Conservation (phyloP, 2,113 vertebrate genomes). For the Nothobranchius furzeri region DNA sequence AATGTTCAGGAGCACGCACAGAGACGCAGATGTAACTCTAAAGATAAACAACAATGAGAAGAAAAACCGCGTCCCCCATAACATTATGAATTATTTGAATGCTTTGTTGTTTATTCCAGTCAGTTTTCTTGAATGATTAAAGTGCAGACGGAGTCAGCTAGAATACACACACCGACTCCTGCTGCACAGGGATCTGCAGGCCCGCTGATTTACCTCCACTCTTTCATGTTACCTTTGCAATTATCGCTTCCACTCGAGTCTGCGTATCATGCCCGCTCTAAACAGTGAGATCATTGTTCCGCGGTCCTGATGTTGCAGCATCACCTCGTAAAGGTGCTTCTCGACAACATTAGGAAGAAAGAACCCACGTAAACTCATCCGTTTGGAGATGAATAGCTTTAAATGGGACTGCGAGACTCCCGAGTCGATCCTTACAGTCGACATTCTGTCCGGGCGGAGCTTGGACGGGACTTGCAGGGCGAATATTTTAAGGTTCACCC, state of each 20-base stretch:
- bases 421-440: slow-evolving; percentile 19
- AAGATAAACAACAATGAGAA: not conserved
- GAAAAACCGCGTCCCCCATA: no score
- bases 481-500: slow-evolving; percentile 32
- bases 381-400: not conserved
- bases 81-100: no score
- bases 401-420: slow-evolving; percentile 3
- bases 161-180: slow-evolving; percentile 30
- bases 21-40: slow-evolving; percentile 19
- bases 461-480: slow-evolving; percentile 14
- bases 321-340: slow-evolving; percentile 41
- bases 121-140: not conserved
- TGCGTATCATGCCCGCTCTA: slow-evolving; percentile 39
- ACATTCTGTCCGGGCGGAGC: slow-evolving; percentile 43
- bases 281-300: slow-evolving; percentile 43
- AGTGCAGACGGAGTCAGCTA: slow-evolving; percentile 35
- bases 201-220: slow-evolving; percentile 34
- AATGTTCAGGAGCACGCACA: slow-evolving; percentile 11
- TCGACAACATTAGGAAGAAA: slow-evolving; percentile 25
- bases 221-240: slow-evolving; percentile 24
- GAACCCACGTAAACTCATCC: slow-evolving; percentile 5
- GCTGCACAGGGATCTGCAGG: slow-evolving; percentile 22
- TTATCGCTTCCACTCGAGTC: not conserved
- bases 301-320: slow-evolving; percentile 41
- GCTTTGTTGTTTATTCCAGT: no score